Percentiles rank a stretch among this genome's conserved stretches.
Conservation (phyloP, 2,797 vertebrate genomes). For the Cirrhinus molitorella region DNA sequence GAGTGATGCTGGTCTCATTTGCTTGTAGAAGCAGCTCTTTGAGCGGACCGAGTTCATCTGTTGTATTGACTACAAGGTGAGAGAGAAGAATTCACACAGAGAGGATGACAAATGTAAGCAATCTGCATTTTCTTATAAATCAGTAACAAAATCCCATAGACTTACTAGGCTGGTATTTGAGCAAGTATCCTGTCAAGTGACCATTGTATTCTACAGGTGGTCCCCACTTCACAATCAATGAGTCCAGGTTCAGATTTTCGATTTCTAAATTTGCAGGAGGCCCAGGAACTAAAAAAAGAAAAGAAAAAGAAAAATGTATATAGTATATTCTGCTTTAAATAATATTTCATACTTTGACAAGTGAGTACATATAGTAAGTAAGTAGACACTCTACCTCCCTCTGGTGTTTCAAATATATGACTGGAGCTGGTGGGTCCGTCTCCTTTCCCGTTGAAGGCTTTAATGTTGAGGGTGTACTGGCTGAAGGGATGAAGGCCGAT, state of each 20-base stretch:
- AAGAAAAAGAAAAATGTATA: neutral
- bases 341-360: neutral
- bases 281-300: conserved; percentile 84
- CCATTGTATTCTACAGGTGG: conserved; percentile 88
- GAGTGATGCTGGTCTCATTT: conserved; percentile 86
- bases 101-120: conserved; percentile 6
- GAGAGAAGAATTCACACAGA: conserved; percentile 67
- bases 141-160: conserved; percentile 37
- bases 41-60: conserved; percentile 86
- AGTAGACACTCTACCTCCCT: conserved; percentile 85
- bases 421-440: conserved; percentile 88
- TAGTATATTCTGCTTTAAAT: neutral
- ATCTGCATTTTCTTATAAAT: neutral
- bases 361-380: too few species aligned
- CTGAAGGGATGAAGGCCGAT: conserved; percentile 89
- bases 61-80: conserved; percentile 84
- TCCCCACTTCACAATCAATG: conserved; percentile 90
- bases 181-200: conserved; percentile 86
- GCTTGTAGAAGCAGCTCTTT: conserved; percentile 82
- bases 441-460: conserved; percentile 90
- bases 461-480: conserved; percentile 86
- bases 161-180: conserved; percentile 93
- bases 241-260: conserved; percentile 82
- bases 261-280: conserved; percentile 86
- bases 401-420: conserved; percentile 86